Evolutionary conservation across 1,140 invertebrate species (phyloP).

Genomic region (Drosophila bocqueti): DNA sequence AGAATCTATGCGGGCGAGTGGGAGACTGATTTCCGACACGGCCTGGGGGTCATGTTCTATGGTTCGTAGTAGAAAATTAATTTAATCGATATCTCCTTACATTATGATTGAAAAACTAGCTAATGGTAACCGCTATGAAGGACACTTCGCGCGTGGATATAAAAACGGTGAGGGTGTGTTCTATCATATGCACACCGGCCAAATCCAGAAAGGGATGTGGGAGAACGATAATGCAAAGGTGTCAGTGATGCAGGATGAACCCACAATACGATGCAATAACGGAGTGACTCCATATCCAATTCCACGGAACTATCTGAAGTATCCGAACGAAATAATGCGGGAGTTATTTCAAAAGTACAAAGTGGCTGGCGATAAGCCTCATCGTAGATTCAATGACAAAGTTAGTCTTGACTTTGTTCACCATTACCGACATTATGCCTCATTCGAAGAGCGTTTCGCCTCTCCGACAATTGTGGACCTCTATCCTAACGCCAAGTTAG

Average conservation of each 20-base stretch:
- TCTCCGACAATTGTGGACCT: conserved; percentile 44
- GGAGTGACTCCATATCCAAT: conserved; percentile 68
- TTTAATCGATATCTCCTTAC: background rate
- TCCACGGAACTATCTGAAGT: conserved; percentile 46
- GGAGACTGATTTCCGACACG: conserved; percentile 82
- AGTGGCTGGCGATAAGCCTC: conserved; percentile 33
- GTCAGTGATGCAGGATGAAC: conserved; percentile 85
- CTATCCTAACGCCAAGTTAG: conserved; percentile 32
- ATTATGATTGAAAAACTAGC: conserved; percentile 61
- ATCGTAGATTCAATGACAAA: conserved; percentile 61
- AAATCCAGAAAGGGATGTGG: conserved; percentile 87
- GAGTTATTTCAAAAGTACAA: conserved; percentile 64
- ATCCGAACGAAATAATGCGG: conserved; percentile 71
- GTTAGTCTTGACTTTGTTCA: conserved; percentile 58
- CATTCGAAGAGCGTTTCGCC: conserved; percentile 52
- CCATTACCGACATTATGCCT: conserved; percentile 47
- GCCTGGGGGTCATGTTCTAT: conserved; percentile 84
- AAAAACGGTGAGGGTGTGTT: conserved; percentile 87
- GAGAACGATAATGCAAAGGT: conserved; percentile 84
- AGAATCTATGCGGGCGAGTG: conserved; percentile 86
- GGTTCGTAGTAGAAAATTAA: conserved; percentile 32
- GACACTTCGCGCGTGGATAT: conserved; percentile 86
- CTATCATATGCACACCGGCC: conserved; percentile 87
- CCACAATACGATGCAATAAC: conserved; percentile 32
- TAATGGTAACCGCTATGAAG: conserved; percentile 88